These are phyloP conservation scores for Ruditapes philippinarum DNA, from an alignment of 1,140 invertebrate genomes.

Conservation along the genomic window DNA sequence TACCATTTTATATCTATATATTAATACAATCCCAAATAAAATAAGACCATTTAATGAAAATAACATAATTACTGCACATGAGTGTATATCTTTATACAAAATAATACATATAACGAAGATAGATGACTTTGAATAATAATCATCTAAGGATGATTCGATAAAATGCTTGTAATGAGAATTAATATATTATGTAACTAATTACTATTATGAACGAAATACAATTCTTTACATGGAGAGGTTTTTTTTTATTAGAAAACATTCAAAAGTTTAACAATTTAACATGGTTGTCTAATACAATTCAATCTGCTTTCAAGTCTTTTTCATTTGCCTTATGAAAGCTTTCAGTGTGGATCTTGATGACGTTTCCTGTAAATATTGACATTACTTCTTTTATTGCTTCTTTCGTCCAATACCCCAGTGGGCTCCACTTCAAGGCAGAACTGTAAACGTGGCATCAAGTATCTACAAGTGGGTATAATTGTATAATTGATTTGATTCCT, in stretches of 20 bases:
- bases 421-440: background rate
- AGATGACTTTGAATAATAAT: no score
- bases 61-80: no score
- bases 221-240: background rate
- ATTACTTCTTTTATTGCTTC: background rate
- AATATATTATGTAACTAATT: no score
- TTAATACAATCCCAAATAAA: no score
- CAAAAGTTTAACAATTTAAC: background rate
- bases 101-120: no score
- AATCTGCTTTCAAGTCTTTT: no score
- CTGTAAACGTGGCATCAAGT: background rate
- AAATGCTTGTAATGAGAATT: no score
- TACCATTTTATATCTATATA: no score
- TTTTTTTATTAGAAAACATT: background rate
- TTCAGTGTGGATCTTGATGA: background rate
- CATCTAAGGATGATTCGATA: no score
- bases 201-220: no score
- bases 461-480: background rate
- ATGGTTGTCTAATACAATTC: background rate
- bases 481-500: no score
- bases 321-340: background rate
- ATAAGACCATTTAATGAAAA: background rate
- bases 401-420: background rate
- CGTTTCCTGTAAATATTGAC: constrained; percentile 17
- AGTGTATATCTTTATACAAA: no score